Evolutionary conservation across 2,888 invertebrate species (phyloP), one percentile per base, ranked within the genome.

Genomic region (Plagodis dolabraria): DNA sequence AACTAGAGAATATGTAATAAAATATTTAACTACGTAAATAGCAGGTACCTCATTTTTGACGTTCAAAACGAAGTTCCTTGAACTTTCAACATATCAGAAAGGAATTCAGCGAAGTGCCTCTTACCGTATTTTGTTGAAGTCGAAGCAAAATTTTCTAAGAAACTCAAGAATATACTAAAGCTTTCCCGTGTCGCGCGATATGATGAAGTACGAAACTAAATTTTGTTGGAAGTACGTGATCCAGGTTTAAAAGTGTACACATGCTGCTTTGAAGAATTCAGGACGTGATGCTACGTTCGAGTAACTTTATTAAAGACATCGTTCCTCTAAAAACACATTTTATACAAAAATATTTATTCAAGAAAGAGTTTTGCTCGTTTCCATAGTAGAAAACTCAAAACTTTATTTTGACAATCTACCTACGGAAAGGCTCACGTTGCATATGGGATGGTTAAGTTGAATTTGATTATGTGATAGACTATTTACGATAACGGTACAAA

Each of bases 171-270:
- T 60, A 57, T 46, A 60, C 52, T 60, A 12, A 10, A 44, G n/a
- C 56, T 36, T 51, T 57, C 52, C n/a, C 22, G 50, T 34, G 52
- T 45, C 45, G 45, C 45, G 62, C 48, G 57, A 60, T 54, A 54
- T 51, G 47, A 58, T 62, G 61, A 56, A 59, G 57, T 60, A 59
- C 51, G 59, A n/a, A 59, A 57, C 51, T 55, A 43, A 58, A 47
- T 45, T 56, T 54, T 60, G 48, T 57, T 33, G 47, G 34, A 51
- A 62, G 50, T 49, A 43, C 36, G 49, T 43, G 56, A 56, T 10
- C 47, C 42, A 43, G 9, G 47, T 63, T 59, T 47, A 5, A 46
- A 52, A 60, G 49, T 64, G 47, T 49, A 44, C 10, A 53, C 42
- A 47, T 50, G 56, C n/a, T 33, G 42, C 50, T 45, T 53, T 33